Evolutionary conservation across 2,888 invertebrate species (phyloP).

Genomic region (Nomada flava): DNA sequence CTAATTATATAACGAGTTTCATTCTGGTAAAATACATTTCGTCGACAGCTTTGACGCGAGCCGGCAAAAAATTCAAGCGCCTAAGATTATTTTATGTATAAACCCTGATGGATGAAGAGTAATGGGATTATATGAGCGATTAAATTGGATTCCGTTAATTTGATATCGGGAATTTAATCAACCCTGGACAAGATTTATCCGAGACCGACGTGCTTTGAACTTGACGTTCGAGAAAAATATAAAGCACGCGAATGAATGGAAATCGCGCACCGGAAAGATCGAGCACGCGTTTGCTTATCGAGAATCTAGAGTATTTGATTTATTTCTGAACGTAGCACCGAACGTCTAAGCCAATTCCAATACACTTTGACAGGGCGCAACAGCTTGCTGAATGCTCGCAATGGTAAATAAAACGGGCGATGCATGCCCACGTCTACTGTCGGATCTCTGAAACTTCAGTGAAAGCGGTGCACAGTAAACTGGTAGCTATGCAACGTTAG

Average conservation of each 20-base stretch:
- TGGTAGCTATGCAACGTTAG: constrained; percentile 16
- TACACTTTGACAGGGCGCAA: constrained; percentile 50
- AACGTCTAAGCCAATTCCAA: constrained; percentile 28
- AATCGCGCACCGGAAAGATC: no score
- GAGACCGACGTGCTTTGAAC: not conserved
- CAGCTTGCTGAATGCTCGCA: constrained; percentile 53
- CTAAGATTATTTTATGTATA: not conserved
- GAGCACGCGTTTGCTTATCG: not conserved
- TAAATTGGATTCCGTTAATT: not conserved
- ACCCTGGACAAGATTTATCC: not conserved
- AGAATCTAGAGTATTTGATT: constrained; percentile 13
- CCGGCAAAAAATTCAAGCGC: not conserved
- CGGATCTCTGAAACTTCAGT: constrained; percentile 29
- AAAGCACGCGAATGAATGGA: no score
- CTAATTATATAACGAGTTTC: not conserved
- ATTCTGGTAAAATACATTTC: not conserved
- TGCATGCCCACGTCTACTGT: constrained; percentile 34
- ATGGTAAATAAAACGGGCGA: constrained; percentile 46
- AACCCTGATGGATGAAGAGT: not conserved
- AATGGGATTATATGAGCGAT: not conserved
- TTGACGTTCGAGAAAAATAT: not conserved
- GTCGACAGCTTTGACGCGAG: not conserved
- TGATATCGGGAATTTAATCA: not conserved
- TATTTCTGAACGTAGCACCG: constrained; percentile 23
- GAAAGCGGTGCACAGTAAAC: constrained; percentile 5